Percentiles rank a stretch among this genome's conserved stretches.
phyloP scores from a whole-genome alignment of 2,797 vertebrate species.

The Acrossocheilus wenchowensis region DNA sequence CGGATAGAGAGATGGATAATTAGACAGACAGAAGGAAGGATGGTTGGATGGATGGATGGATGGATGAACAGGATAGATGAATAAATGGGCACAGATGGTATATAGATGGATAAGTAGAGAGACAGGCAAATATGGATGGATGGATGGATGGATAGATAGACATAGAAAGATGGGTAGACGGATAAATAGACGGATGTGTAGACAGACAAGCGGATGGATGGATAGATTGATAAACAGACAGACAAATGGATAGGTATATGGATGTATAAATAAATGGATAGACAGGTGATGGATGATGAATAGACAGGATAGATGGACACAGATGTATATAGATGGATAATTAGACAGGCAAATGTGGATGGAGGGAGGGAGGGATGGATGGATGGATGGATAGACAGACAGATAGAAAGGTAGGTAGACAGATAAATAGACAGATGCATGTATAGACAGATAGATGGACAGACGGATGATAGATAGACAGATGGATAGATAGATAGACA shows the following conservation, averaged over 20 bases:
- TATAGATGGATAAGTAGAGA: not conserved
- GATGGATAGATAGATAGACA: accelerated
- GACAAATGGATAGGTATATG: not conserved
- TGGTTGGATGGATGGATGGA: too few species aligned
- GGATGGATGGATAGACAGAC: not conserved
- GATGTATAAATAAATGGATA: too few species aligned
- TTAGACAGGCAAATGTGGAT: too few species aligned
- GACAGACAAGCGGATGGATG: accelerated
- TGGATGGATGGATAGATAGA: not conserved
- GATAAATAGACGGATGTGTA: accelerated
- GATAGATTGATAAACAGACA: too few species aligned
- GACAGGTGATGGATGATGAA: too few species aligned
- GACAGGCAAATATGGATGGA: not conserved
- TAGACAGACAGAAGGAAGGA: too few species aligned
- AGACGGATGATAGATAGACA: accelerated
- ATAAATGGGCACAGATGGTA: not conserved
- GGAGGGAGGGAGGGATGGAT: not conserved
- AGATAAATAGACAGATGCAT: too few species aligned
- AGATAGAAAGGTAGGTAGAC: too few species aligned
- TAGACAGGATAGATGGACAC: too few species aligned
- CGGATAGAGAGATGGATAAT: too few species aligned
- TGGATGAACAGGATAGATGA: not conserved
- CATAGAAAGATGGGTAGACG: accelerated
- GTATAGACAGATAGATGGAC: accelerated
- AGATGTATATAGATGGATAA: too few species aligned